A percentile compares a stretch with the other conserved stretches of the same genome.
Evolutionary conservation across 1,140 invertebrate species (phyloP).

Genomic region (Physella acuta): DNA sequence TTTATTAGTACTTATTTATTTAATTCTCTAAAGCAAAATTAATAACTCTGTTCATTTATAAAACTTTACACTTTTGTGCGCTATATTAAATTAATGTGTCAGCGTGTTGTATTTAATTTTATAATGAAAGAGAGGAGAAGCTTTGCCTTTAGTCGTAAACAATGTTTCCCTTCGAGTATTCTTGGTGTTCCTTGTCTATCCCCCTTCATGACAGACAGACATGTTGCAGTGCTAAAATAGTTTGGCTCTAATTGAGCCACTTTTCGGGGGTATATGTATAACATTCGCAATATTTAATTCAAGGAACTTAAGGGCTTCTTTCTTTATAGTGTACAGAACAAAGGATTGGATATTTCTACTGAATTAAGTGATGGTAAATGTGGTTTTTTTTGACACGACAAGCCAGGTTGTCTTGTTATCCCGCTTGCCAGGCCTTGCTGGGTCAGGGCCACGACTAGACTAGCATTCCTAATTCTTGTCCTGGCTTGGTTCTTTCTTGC

Average conservation of each 20-base stretch:
- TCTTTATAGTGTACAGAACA: neutral
- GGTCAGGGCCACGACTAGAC: slow-evolving; percentile 17
- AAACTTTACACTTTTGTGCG: too few relatives aligned
- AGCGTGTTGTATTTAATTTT: too few relatives aligned
- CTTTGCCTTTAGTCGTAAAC: slow-evolving; percentile 2
- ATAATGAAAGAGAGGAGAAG: too few relatives aligned
- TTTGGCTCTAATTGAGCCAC: slow-evolving; percentile 35
- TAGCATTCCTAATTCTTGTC: slow-evolving; percentile 10
- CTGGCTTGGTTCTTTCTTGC: slow-evolving; percentile 2
- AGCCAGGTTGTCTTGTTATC: neutral
- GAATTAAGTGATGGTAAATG: slow-evolving; percentile 10
- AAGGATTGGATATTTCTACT: slow-evolving; percentile 17
- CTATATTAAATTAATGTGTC: too few relatives aligned
- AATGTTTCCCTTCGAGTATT: slow-evolving; percentile 20
- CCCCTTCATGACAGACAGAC: slow-evolving; percentile 33
- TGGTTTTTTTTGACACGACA: neutral
- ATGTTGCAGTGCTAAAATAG: slow-evolving; percentile 33
- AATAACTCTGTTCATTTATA: too few relatives aligned
- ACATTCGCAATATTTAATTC: slow-evolving; percentile 21
- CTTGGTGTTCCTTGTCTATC: slow-evolving; percentile 25
- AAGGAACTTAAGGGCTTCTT: neutral
- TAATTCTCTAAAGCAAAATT: neutral
- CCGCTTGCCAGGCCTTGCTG: neutral
- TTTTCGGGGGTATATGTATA: slow-evolving; percentile 43
- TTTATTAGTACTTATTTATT: neutral